These are phyloP conservation scores for Henricia sp. DNA, from an alignment of 53 echinoderm and acorn worm species.

Conservation along the genomic window DNA sequence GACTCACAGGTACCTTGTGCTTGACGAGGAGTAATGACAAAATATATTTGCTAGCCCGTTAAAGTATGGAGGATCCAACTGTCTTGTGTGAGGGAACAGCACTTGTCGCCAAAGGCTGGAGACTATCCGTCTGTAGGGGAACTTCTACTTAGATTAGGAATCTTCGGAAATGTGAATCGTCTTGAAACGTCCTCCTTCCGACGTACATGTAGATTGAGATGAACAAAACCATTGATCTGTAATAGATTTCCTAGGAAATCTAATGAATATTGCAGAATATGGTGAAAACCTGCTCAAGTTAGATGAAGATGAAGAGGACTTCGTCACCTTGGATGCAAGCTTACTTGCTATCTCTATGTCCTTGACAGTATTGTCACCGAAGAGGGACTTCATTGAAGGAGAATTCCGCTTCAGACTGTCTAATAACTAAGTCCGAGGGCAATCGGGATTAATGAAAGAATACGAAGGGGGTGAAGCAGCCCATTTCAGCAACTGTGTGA, in stretches of 20 bases:
- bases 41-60: background rate
- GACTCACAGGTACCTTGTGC: background rate
- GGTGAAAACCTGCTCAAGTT: background rate
- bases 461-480: background rate
- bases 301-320: too few species aligned
- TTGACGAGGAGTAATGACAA: background rate
- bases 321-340: background rate
- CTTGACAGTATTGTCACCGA: conserved; percentile 4
- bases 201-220: background rate
- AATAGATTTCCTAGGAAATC: background rate
- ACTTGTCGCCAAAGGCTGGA: background rate
- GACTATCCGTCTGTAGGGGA: background rate
- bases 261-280: conserved; percentile 10
- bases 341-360: conserved; percentile 18
- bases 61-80: background rate
- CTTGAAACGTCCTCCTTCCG: background rate
- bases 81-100: background rate
- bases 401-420: background rate
- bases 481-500: background rate
- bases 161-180: background rate
- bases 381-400: conserved; percentile 1
- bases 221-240: background rate
- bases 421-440: background rate
- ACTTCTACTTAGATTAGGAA: background rate
- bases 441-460: background rate